phyloP scores from a whole-genome alignment of 2,113 vertebrate species.

The Chelonoidis abingdonii region DNA sequence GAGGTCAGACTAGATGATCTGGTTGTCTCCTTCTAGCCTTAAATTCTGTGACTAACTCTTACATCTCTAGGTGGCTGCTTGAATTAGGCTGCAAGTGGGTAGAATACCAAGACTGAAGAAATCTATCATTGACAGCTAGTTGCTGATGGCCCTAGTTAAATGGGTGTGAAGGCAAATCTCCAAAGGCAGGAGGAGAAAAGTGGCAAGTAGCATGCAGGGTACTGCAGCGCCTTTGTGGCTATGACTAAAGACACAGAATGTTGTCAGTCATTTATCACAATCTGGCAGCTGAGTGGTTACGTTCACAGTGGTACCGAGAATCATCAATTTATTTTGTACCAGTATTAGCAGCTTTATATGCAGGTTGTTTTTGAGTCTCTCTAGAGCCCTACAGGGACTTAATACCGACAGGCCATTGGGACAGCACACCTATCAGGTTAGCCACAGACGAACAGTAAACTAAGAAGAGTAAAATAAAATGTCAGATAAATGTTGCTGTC shows the following conservation, averaged over 20 bases:
- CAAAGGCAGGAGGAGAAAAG: background rate
- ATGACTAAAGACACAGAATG: background rate
- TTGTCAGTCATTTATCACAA: background rate
- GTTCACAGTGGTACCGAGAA: background rate
- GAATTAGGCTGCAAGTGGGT: background rate
- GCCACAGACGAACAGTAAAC: accelerated
- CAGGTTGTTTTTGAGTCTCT: accelerated
- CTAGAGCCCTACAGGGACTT: accelerated
- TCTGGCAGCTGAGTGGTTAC: background rate
- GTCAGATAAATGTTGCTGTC: background rate
- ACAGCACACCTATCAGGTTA: background rate
- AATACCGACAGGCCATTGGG: too few relatives aligned
- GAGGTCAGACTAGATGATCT: background rate
- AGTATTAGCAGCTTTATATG: too few relatives aligned
- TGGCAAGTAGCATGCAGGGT: background rate
- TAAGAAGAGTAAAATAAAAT: background rate
- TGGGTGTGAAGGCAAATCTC: background rate
- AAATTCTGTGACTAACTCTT: background rate
- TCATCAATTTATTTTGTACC: background rate
- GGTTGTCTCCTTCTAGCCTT: background rate
- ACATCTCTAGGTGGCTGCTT: background rate
- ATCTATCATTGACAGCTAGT: background rate
- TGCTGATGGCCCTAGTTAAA: background rate
- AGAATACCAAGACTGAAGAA: background rate
- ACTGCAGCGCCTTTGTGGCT: background rate